Evolutionary conservation across 2,113 vertebrate genomes (phyloP).

Genomic region (Sminthopsis crassicaudata): DNA sequence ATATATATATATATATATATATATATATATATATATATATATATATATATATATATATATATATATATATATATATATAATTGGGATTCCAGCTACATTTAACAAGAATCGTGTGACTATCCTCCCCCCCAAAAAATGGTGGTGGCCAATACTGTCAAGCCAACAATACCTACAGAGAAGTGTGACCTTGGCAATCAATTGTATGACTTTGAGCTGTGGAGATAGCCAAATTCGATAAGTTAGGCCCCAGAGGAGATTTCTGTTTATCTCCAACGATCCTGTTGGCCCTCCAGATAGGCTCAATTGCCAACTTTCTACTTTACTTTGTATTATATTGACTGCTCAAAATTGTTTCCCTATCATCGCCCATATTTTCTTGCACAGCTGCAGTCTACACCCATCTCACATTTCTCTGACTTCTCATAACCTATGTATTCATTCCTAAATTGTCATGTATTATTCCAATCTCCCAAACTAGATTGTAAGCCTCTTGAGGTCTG

Average conservation of each 20-base stretch:
- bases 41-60: too few species aligned
- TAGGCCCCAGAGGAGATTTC: background rate
- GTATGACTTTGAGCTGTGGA: background rate
- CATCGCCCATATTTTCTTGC: background rate
- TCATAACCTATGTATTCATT: background rate
- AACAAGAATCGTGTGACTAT: background rate
- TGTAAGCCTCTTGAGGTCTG: background rate
- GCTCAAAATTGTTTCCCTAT: background rate
- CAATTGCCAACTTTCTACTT: constrained; percentile 27
- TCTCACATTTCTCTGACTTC: background rate
- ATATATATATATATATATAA: background rate
- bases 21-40: too few species aligned
- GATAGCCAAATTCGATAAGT: constrained; percentile 8
- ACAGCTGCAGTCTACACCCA: background rate
- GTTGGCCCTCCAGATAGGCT: background rate
- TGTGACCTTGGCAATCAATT: background rate
- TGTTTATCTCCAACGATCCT: background rate
- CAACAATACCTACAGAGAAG: background rate
- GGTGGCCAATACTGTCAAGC: background rate
- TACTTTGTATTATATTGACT: background rate
- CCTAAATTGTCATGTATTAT: background rate
- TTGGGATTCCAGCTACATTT: constrained; percentile 14
- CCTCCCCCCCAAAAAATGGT: constrained; percentile 12
- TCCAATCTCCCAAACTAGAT: constrained; percentile 11
- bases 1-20: too few species aligned